Evolutionary conservation across 2,888 invertebrate species (phyloP).

Genomic region (Morpho helenor): DNA sequence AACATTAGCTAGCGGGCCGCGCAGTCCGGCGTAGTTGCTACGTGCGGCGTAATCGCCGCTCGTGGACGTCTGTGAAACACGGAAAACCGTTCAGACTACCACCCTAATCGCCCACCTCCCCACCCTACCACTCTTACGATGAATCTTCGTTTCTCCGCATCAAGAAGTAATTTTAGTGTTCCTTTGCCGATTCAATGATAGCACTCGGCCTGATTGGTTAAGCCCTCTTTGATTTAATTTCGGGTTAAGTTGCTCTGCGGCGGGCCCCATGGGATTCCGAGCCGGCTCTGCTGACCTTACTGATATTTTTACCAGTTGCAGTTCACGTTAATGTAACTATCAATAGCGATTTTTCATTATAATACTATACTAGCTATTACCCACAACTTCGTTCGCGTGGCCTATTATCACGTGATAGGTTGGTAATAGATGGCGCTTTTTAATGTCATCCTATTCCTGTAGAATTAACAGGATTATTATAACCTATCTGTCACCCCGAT

Average conservation of each 20-base stretch:
- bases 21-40: slow-evolving; percentile 53
- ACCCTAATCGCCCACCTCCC: slow-evolving; percentile 37
- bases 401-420: no score
- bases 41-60: slow-evolving; percentile 66
- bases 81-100: slow-evolving; percentile 77
- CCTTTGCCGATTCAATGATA: slow-evolving; percentile 79
- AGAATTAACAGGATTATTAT: no score
- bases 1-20: slow-evolving; percentile 62
- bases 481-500: no score
- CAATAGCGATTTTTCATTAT: not conserved
- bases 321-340: slow-evolving; percentile 36
- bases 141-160: slow-evolving; percentile 79
- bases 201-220: slow-evolving; percentile 78
- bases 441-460: no score
- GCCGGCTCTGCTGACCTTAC: slow-evolving; percentile 38
- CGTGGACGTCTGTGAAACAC: slow-evolving; percentile 72
- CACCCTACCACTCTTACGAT: slow-evolving; percentile 75
- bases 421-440: no score
- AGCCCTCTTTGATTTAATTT: slow-evolving; percentile 79
- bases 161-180: slow-evolving; percentile 80
- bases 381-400: no score
- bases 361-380: no score
- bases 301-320: slow-evolving; percentile 50
- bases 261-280: slow-evolving; percentile 62
- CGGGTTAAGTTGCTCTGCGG: slow-evolving; percentile 74